A percentile compares a stretch with the other conserved stretches of the same genome.
These are phyloP conservation scores for Panagrolaimus sp. DNA, from an alignment of 1,140 invertebrate species.

Conservation along the genomic window DNA sequence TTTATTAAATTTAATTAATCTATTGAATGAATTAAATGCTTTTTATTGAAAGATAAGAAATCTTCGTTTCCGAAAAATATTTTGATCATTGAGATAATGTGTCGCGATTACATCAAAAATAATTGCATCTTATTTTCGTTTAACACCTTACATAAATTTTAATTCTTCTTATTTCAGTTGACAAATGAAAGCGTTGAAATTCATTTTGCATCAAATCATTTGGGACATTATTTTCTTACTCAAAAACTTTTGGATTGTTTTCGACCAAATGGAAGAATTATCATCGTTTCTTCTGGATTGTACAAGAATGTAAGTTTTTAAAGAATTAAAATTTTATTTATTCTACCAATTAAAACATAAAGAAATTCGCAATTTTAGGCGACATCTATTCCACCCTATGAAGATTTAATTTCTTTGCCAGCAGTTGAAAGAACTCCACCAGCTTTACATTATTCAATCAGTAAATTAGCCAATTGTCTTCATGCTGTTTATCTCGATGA, in stretches of 20 bases:
- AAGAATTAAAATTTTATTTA: too few relatives aligned
- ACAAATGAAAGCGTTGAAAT: background rate
- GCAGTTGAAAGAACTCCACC: background rate
- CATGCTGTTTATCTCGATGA: constrained; percentile 5
- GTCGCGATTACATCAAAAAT: too few relatives aligned
- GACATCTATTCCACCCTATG: background rate
- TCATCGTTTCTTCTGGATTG: background rate
- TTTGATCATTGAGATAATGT: too few relatives aligned
- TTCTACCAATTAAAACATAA: background rate
- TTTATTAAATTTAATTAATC: too few relatives aligned
- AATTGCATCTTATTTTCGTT: too few relatives aligned
- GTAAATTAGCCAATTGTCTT: constrained; percentile 2
- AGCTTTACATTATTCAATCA: background rate
- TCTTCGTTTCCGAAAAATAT: too few relatives aligned
- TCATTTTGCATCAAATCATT: constrained; percentile 3
- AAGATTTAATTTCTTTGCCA: background rate
- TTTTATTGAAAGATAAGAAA: too few relatives aligned
- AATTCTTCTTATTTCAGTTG: background rate
- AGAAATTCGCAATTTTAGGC: background rate
- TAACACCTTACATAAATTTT: too few relatives aligned
- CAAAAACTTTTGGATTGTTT: background rate
- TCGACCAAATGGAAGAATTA: background rate
- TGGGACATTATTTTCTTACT: constrained; percentile 8
- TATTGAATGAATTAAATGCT: too few relatives aligned
- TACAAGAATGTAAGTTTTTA: constrained; percentile 9